Percentiles rank a stretch among this genome's conserved stretches.
Conservation (phyloP, 2,113 vertebrate genomes). For the Pseudopipra pipra region DNA sequence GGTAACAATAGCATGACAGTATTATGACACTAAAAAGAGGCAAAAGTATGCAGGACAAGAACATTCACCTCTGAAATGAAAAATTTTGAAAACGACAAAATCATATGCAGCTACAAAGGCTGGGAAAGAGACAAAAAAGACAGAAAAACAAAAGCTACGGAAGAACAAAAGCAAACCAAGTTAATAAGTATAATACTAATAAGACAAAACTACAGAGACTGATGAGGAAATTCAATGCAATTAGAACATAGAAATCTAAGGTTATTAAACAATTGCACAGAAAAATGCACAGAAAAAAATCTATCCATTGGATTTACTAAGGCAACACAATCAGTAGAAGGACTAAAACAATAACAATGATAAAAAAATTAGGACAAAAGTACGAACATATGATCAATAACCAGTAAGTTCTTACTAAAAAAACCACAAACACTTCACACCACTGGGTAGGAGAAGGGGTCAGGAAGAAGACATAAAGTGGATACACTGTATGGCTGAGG, state of each 20-base stretch:
- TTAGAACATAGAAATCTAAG: background rate
- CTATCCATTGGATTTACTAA: background rate
- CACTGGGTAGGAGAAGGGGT: background rate
- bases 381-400: background rate
- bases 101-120: background rate
- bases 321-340: background rate
- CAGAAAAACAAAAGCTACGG: background rate
- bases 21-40: conserved; percentile 13
- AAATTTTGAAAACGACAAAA: background rate
- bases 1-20: background rate
- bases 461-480: background rate
- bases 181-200: background rate
- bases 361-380: background rate
- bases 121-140: background rate
- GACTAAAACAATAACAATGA: background rate
- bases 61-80: conserved; percentile 32
- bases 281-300: background rate
- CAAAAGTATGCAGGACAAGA: conserved; percentile 17
- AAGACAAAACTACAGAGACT: background rate
- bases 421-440: background rate
- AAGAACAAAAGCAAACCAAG: background rate
- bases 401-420: background rate
- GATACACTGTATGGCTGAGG: background rate
- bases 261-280: background rate
- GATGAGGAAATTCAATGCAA: background rate